These are phyloP conservation scores for Drosophila koepferae DNA, from an alignment of 2,888 invertebrate genomes.

Conservation along the genomic window DNA sequence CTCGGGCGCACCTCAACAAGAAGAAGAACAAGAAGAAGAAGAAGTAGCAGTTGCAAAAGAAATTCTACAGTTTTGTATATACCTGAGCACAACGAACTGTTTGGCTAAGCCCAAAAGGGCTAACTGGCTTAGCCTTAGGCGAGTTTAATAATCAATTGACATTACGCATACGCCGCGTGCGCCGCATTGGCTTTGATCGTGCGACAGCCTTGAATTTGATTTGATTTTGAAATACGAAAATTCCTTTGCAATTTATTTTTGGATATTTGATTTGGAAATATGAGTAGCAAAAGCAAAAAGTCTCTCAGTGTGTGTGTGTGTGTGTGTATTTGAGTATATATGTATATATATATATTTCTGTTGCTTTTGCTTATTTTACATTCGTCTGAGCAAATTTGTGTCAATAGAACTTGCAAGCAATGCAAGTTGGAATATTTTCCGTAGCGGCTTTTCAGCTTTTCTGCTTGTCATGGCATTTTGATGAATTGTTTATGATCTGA, in stretches of 20 bases:
- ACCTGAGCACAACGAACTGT: constrained; percentile 29
- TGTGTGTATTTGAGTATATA: too few species aligned
- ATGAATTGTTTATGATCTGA: constrained; percentile 78
- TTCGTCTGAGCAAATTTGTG: constrained; percentile 62
- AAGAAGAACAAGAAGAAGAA: not conserved
- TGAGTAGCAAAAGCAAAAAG: constrained; percentile 64
- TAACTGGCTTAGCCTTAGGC: constrained; percentile 24
- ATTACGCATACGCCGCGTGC: constrained; percentile 56
- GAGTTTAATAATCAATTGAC: not conserved
- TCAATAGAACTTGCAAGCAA: constrained; percentile 81
- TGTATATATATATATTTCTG: not conserved
- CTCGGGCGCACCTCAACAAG: constrained; percentile 59
- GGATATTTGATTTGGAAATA: constrained; percentile 82
- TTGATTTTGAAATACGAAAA: constrained; percentile 61
- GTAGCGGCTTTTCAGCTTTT: constrained; percentile 47
- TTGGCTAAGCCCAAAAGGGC: not conserved
- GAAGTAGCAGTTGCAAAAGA: not conserved
- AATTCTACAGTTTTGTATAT: constrained; percentile 10
- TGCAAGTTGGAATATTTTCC: constrained; percentile 62
- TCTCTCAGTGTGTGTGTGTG: not conserved
- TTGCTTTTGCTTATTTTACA: constrained; percentile 34
- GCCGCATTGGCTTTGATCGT: not conserved
- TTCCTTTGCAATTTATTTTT: constrained; percentile 59
- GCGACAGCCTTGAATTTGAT: constrained; percentile 63
- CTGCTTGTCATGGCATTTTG: constrained; percentile 78